Percentiles rank a stretch among this genome's conserved stretches.
These are phyloP conservation scores for Acrobeloides nanus DNA, from an alignment of 2,888 invertebrate species.

Conservation along the genomic window DNA sequence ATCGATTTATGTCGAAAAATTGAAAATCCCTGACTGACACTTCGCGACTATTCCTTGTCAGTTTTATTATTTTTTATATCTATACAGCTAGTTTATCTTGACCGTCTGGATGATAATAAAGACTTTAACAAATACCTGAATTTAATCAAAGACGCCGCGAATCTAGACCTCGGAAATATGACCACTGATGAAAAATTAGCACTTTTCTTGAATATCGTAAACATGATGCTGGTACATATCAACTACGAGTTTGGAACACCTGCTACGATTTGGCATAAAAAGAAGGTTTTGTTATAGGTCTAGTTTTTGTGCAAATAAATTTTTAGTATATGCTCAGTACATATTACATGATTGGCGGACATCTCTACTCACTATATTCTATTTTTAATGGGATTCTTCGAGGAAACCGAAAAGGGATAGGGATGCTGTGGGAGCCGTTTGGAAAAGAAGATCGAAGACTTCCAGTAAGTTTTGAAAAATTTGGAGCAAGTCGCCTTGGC, in stretches of 20 bases:
- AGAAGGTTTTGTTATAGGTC: too few species aligned
- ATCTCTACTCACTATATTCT: conserved; percentile 58
- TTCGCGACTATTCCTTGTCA: too few species aligned
- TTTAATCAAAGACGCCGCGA: conserved; percentile 53
- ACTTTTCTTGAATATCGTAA: conserved; percentile 59
- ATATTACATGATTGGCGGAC: conserved; percentile 57
- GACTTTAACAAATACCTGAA: conserved; percentile 54
- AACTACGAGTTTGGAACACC: conserved; percentile 56
- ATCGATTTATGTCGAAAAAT: too few species aligned
- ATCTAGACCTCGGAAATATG: conserved; percentile 33
- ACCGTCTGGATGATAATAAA: conserved; percentile 53
- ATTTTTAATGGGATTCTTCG: conserved; percentile 59
- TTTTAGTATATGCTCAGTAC: conserved; percentile 58
- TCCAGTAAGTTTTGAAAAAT: too few species aligned
- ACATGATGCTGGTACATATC: conserved; percentile 58
- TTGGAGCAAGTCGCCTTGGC: too few species aligned
- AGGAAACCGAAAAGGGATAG: conserved; percentile 56
- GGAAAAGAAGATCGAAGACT: conserved; percentile 55
- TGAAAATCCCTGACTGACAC: too few species aligned
- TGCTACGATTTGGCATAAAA: conserved; percentile 56
- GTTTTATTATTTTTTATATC: too few species aligned
- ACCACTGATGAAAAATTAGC: conserved; percentile 55
- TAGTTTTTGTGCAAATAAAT: not conserved
- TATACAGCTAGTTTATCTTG: too few species aligned
- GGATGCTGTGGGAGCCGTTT: conserved; percentile 56